These are phyloP conservation scores for Lethocerus indicus DNA, from an alignment of 1,140 invertebrate genomes.

Conservation along the genomic window DNA sequence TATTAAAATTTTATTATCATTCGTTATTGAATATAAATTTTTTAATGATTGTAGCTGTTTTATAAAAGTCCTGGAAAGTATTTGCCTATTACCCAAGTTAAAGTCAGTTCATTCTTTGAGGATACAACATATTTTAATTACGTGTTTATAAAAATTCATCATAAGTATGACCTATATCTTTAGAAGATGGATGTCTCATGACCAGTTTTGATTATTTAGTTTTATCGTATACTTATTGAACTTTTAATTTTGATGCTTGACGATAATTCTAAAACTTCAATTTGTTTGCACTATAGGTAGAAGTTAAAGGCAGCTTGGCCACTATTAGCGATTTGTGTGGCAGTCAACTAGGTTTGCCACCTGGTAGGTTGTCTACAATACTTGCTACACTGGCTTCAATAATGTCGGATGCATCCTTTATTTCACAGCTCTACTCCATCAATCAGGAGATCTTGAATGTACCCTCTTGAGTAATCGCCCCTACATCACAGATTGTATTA, in stretches of 20 bases:
- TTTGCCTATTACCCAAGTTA: neutral
- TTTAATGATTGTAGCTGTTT: neutral
- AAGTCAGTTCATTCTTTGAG: neutral
- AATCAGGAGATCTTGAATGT: constrained; percentile 3
- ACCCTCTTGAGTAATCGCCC: too few relatives aligned
- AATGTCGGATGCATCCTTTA: constrained; percentile 1
- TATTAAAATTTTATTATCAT: neutral
- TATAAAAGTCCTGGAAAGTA: neutral
- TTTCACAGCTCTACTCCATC: constrained; percentile 1
- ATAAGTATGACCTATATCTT: too few relatives aligned
- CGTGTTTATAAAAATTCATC: too few relatives aligned
- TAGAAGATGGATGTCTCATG: too few relatives aligned
- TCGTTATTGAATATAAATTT: neutral
- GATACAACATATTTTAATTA: too few relatives aligned
- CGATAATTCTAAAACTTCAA: too few relatives aligned
- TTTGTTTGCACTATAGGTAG: too few relatives aligned
- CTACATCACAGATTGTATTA: too few relatives aligned
- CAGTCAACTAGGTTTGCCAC: neutral
- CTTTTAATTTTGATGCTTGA: too few relatives aligned
- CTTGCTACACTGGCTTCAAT: neutral
- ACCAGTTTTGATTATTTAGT: too few relatives aligned
- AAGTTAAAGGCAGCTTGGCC: neutral
- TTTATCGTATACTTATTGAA: too few relatives aligned
- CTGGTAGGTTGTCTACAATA: neutral
- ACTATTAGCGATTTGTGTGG: too few relatives aligned